Evolutionary conservation across 1,140 invertebrate genomes (phyloP), one percentile per base, ranked within the genome.

Genomic region (Drosophila rhopaloa): DNA sequence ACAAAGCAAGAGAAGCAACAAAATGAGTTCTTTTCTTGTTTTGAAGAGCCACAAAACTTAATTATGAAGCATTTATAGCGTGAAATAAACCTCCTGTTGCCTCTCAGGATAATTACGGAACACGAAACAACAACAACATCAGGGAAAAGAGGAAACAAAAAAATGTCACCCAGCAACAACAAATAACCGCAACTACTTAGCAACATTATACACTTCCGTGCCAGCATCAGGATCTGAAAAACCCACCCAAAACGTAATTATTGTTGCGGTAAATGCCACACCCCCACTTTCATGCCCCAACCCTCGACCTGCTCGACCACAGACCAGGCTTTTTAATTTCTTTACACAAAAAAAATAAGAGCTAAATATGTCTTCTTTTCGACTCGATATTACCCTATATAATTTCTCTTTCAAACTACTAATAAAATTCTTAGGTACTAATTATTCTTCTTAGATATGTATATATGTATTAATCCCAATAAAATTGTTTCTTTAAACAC

Each of bases 51-150:
- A 70, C 55, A 75, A 85, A 88, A 83, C 82, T 72, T 86, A 86
- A 86, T 86, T 86, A 83, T 88, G 80, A 73, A 57, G 66, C 76
- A 76, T 88, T 79, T 83, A 83, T 65, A 61, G 78, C 48, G 58
- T 76, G 84, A 88, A 86, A 88, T 86, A 86, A 86, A 88, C 83
- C 84, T 86, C 82, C 84, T 89, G 79, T 88, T 86, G 82, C 84
- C 84, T 83, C 82, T 86, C 79, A 82, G 63, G 76, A 83, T 83
- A 83, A 86, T 79, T 83, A 88, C 65, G 78, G 67, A 67, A 74
- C 71, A 67, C 46, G 60, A 56, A 57, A 53, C 54, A 72, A 71
- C 41, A 73, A 47, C 63, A 46, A 32, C 47, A 50, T 35, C 5
- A 70, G 50, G 46, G 13, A 29, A 19, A 35, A 9, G 19, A 44